A percentile compares a stretch with the other conserved stretches of the same genome.
Evolutionary conservation across 2,797 vertebrate species (phyloP).

Genomic region (Chelonia mydas): DNA sequence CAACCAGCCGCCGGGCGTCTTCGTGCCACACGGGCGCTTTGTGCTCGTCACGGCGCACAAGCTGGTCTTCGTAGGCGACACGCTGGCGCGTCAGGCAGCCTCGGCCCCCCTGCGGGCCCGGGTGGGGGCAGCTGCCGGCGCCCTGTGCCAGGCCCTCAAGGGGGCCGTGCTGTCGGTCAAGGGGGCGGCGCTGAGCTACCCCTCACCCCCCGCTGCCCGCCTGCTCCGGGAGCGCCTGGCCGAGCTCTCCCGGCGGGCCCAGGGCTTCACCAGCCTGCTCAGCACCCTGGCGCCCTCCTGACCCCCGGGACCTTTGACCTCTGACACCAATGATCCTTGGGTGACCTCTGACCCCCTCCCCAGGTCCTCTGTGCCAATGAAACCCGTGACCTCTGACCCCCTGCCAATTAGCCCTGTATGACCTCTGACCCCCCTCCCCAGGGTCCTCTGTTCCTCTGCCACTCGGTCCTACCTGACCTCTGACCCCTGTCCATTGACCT

Average conservation of each 20-base stretch:
- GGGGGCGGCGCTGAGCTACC: conserved; percentile 91
- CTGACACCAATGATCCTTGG: too few relatives aligned
- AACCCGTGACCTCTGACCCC: too few relatives aligned
- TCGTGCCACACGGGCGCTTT: conserved; percentile 90
- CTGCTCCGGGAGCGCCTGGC: conserved; percentile 90
- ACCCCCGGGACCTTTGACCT: too few relatives aligned
- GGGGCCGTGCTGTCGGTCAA: conserved; percentile 91
- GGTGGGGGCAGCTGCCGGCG: conserved; percentile 87
- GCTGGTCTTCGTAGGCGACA: conserved; percentile 94
- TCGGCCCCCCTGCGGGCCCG: conserved; percentile 88
- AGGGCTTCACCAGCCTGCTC: conserved; percentile 89
- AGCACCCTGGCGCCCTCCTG: conserved; percentile 68
- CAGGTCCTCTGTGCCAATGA: too few relatives aligned
- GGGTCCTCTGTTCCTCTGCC: too few relatives aligned
- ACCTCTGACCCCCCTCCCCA: too few relatives aligned
- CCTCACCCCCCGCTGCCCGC: conserved; percentile 86
- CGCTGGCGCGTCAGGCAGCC: conserved; percentile 88
- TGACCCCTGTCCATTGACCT: background rate
- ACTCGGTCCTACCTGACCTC: too few relatives aligned
- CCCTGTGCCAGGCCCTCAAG: conserved; percentile 90
- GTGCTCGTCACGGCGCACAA: conserved; percentile 93
- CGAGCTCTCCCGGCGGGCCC: conserved; percentile 89
- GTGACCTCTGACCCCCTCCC: too few relatives aligned
- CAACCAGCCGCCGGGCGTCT: conserved; percentile 89
- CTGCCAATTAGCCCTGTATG: too few relatives aligned